A percentile compares a stretch with the other conserved stretches of the same genome.
phyloP scores from a whole-genome alignment of 2,888 invertebrate species.

The Globia sparganii region DNA sequence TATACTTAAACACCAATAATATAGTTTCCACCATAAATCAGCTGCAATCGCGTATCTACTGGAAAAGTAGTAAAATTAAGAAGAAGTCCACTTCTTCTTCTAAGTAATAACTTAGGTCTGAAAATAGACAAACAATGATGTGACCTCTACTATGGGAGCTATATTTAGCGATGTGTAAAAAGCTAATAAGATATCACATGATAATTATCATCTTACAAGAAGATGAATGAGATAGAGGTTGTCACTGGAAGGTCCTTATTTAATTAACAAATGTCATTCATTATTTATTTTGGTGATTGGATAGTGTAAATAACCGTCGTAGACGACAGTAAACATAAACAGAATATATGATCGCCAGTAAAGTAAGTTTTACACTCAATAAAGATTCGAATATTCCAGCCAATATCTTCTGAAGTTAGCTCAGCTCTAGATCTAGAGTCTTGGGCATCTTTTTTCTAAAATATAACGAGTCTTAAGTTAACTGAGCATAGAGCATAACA shows the following conservation, averaged over 20 bases:
- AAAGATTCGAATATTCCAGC: constrained; percentile 16
- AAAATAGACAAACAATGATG: background rate
- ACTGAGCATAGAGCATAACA: constrained; percentile 68
- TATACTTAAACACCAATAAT: background rate
- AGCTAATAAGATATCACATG: background rate
- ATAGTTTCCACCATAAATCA: background rate
- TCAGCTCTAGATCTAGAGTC: constrained; percentile 57
- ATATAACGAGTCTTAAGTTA: constrained; percentile 61
- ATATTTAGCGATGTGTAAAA: background rate
- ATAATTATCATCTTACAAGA: background rate
- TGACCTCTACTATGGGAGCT: background rate
- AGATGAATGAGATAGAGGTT: no score
- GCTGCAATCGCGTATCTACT: background rate
- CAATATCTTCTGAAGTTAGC: constrained; percentile 47
- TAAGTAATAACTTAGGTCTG: no score
- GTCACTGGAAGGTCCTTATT: background rate
- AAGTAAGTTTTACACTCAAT: constrained; percentile 28
- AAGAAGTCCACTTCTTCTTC: no score
- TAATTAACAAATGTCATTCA: background rate
- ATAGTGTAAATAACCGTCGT: no score
- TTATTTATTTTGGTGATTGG: background rate
- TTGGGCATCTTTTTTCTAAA: constrained; percentile 71
- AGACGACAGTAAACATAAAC: background rate
- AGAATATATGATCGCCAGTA: background rate
- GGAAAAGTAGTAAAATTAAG: background rate